Evolutionary conservation across 2,797 vertebrate genomes (phyloP).

Genomic region (Merluccius polli): DNA sequence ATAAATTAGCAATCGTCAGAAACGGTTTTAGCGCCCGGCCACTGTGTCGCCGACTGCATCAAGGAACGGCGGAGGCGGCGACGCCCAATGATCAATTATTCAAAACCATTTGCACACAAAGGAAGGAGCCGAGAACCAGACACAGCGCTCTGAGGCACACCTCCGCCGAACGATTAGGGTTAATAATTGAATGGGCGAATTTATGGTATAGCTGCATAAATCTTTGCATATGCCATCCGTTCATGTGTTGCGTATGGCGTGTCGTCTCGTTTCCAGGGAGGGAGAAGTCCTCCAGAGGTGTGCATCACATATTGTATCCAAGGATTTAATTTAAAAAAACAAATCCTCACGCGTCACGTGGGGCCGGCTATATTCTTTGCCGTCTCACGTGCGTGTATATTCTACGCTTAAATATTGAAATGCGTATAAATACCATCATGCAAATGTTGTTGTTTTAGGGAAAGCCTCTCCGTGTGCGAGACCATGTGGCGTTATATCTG

Average conservation of each 20-base stretch:
- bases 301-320: not conserved
- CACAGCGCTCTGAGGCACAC: conserved; percentile 11
- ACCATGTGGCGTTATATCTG: not conserved
- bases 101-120: conserved; percentile 27
- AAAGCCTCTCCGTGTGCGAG: conserved; percentile 1
- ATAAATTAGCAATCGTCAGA: not conserved
- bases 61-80: conserved; percentile 21
- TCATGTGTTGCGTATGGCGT: no score
- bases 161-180: not conserved
- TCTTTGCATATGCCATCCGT: no score
- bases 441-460: not conserved
- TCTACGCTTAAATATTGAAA: not conserved
- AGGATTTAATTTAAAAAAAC: not conserved
- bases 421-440: not conserved
- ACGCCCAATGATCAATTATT: conserved; percentile 35
- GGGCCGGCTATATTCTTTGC: no score
- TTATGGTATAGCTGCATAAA: not conserved
- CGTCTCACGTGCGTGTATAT: not conserved
- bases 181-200: not conserved
- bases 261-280: no score
- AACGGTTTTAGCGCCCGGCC: not conserved
- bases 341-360: no score
- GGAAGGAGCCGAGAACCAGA: conserved; percentile 8
- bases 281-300: no score
- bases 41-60: conserved; percentile 11